Evolutionary conservation across 2,113 vertebrate species (phyloP).

Genomic region (Lepisosteus osseus): DNA sequence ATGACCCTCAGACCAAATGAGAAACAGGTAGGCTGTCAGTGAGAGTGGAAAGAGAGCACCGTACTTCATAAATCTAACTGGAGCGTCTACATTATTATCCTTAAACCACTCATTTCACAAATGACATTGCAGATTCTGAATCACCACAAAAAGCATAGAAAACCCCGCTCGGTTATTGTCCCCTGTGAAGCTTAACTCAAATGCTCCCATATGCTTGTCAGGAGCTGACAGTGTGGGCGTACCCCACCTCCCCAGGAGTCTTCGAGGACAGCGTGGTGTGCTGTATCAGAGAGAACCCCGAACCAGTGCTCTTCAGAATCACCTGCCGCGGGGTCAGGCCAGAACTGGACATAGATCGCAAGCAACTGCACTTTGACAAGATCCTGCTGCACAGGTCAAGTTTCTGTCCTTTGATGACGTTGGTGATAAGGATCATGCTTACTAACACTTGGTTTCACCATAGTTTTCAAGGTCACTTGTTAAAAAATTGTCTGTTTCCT

Average conservation of each 20-base stretch:
- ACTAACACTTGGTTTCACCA: no score
- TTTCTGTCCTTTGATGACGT: no score
- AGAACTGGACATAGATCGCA: slow-evolving; percentile 76
- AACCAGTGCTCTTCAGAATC: slow-evolving; percentile 66
- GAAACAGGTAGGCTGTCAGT: slow-evolving; percentile 65
- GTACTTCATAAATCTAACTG: no score
- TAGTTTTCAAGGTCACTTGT: no score
- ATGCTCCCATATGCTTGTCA: slow-evolving; percentile 33
- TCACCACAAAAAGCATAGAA: no score
- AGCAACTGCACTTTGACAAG: slow-evolving; percentile 71
- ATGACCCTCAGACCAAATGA: slow-evolving; percentile 76
- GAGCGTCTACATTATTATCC: no score
- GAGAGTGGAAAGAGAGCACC: not conserved
- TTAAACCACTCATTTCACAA: no score
- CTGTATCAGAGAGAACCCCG: slow-evolving; percentile 75
- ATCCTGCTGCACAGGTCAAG: slow-evolving; percentile 77
- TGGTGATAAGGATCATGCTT: no score
- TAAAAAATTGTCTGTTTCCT: no score
- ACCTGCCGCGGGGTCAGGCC: slow-evolving; percentile 80
- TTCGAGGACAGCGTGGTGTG: slow-evolving; percentile 82
- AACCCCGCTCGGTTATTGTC: not conserved
- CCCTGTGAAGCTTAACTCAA: not conserved
- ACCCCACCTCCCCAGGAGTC: slow-evolving; percentile 72
- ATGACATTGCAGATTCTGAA: no score
- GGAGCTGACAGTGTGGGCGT: slow-evolving; percentile 81